phyloP scores from a whole-genome alignment of 2,113 vertebrate genomes.

The Dicaeum eximium region DNA sequence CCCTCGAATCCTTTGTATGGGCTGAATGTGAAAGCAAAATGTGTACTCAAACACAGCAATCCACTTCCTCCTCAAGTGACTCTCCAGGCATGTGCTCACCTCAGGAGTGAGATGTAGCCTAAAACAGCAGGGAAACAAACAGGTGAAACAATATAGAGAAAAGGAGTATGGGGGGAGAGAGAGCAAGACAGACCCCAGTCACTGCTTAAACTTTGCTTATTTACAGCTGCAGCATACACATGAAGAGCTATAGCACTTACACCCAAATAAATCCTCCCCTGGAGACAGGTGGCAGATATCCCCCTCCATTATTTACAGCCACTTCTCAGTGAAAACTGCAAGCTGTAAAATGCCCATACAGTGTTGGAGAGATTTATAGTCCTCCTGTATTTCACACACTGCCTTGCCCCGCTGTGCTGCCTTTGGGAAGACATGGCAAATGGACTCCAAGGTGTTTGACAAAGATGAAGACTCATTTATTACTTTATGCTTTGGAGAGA shows the following conservation, averaged over 20 bases:
- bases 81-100: neutral
- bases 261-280: slow-evolving; percentile 62
- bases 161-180: neutral
- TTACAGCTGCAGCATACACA: slow-evolving; percentile 48
- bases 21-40: slow-evolving; percentile 7
- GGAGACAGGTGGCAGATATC: slow-evolving; percentile 67
- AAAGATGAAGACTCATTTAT: slow-evolving; percentile 56
- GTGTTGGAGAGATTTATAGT: slow-evolving; percentile 56
- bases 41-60: neutral
- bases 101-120: neutral
- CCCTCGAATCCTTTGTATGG: neutral
- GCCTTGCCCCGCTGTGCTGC: neutral
- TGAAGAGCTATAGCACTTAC: slow-evolving; percentile 66
- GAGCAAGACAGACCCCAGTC: neutral
- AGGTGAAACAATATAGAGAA: neutral
- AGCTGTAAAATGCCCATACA: slow-evolving; percentile 65
- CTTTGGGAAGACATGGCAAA: slow-evolving; percentile 31
- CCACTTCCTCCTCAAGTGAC: neutral
- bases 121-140: neutral
- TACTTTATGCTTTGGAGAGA: slow-evolving; percentile 42
- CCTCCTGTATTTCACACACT: slow-evolving; percentile 39
- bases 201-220: slow-evolving; percentile 60
- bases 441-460: slow-evolving; percentile 48
- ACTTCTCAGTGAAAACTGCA: slow-evolving; percentile 64
- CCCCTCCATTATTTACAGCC: slow-evolving; percentile 61